A percentile compares a stretch with the other conserved stretches of the same genome.
Evolutionary conservation across 2,888 invertebrate genomes (phyloP).

Genomic region (Cosmopolites sordidus): DNA sequence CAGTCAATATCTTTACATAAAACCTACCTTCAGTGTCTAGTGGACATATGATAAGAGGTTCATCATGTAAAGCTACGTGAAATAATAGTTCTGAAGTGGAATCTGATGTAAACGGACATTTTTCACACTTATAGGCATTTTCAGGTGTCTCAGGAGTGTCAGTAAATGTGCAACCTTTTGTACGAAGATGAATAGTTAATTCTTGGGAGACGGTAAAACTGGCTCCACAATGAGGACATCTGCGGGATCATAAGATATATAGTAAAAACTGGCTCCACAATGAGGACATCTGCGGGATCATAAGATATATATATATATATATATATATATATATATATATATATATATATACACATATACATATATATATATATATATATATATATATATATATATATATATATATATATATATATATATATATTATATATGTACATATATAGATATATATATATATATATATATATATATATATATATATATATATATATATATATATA

Average conservation of each 20-base stretch:
- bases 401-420: no score
- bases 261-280: constrained; percentile 67
- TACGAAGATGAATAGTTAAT: constrained; percentile 65
- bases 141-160: constrained; percentile 25
- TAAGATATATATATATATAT: no score
- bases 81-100: constrained; percentile 69
- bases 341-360: no score
- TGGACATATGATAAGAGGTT: constrained; percentile 44
- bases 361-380: no score
- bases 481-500: no score
- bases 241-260: constrained; percentile 41
- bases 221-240: constrained; percentile 69
- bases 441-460: no score
- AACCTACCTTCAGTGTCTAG: constrained; percentile 29
- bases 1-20: no score
- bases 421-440: no score
- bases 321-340: no score
- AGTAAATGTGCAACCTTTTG: constrained; percentile 55
- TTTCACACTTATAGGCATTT: constrained; percentile 50
- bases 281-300: constrained; percentile 59
- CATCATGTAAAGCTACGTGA: constrained; percentile 65
- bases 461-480: no score
- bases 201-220: constrained; percentile 69
- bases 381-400: no score
- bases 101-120: constrained; percentile 59